Conservation (phyloP, 2,113 vertebrate species). For the Perognathus longimembris region DNA sequence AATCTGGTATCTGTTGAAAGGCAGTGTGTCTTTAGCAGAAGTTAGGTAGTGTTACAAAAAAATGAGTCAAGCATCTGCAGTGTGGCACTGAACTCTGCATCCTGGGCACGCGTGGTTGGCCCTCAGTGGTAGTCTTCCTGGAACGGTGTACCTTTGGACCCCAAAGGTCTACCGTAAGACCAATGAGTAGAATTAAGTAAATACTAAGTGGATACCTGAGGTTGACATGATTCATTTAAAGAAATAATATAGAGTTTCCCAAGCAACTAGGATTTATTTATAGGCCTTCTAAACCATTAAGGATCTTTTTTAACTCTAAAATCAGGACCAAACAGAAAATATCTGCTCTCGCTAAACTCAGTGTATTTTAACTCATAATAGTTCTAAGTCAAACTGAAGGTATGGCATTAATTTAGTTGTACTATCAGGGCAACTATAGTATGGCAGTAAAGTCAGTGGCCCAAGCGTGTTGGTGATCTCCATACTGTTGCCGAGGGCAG, state of each 20-base stretch:
- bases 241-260: not conserved
- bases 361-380: not conserved
- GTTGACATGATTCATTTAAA: constrained; percentile 1
- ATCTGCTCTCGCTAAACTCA: not conserved
- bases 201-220: not conserved
- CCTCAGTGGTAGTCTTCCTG: too few relatives aligned
- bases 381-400: constrained; percentile 1
- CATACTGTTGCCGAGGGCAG: too few relatives aligned
- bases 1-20: too few relatives aligned
- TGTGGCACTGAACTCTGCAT: too few relatives aligned
- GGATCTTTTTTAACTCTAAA: not conserved
- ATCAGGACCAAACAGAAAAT: not conserved
- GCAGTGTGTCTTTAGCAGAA: too few relatives aligned
- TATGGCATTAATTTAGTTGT: not conserved
- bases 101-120: too few relatives aligned
- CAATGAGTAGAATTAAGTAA: constrained; percentile 21
- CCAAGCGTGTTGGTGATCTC: not conserved
- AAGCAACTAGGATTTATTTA: not conserved
- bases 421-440: not conserved
- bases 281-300: not conserved
- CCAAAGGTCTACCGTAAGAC: not conserved
- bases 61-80: too few relatives aligned
- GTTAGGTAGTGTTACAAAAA: too few relatives aligned
- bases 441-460: not conserved
- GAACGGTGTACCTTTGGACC: too few relatives aligned